Conservation (phyloP, 1,140 invertebrate species). For the Dysdera silvatica region DNA sequence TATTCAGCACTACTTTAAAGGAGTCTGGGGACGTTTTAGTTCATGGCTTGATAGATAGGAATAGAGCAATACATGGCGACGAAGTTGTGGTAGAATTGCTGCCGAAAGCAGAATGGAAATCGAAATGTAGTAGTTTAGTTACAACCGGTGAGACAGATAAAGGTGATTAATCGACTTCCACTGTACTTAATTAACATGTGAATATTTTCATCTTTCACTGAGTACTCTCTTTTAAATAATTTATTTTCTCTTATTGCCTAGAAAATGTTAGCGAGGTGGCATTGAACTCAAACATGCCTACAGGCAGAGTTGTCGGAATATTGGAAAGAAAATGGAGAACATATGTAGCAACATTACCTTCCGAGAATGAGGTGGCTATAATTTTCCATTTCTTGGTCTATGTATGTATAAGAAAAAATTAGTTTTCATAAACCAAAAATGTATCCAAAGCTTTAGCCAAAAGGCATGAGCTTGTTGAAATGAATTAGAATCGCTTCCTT, state of each 20-base stretch:
- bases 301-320: conserved; percentile 47
- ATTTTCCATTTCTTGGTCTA: too few relatives aligned
- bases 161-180: too few relatives aligned
- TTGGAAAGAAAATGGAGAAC: conserved; percentile 48
- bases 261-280: too few relatives aligned
- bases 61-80: conserved; percentile 48
- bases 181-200: too few relatives aligned
- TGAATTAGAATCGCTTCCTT: too few relatives aligned
- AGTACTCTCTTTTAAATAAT: too few relatives aligned
- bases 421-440: too few relatives aligned
- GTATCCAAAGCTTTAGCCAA: too few relatives aligned
- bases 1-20: neutral
- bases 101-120: conserved; percentile 40
- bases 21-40: conserved; percentile 43
- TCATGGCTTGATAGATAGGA: conserved; percentile 39
- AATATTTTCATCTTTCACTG: too few relatives aligned
- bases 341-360: conserved; percentile 42
- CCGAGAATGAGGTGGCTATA: conserved; percentile 38
- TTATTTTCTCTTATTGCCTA: too few relatives aligned
- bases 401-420: too few relatives aligned
- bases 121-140: conserved; percentile 11
- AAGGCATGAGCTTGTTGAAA: too few relatives aligned
- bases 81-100: conserved; percentile 44
- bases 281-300: conserved; percentile 36
- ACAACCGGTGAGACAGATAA: neutral